Evolutionary conservation across 2,888 invertebrate genomes (phyloP), one percentile per base, ranked within the genome.

Genomic region (Dusona sp.): DNA sequence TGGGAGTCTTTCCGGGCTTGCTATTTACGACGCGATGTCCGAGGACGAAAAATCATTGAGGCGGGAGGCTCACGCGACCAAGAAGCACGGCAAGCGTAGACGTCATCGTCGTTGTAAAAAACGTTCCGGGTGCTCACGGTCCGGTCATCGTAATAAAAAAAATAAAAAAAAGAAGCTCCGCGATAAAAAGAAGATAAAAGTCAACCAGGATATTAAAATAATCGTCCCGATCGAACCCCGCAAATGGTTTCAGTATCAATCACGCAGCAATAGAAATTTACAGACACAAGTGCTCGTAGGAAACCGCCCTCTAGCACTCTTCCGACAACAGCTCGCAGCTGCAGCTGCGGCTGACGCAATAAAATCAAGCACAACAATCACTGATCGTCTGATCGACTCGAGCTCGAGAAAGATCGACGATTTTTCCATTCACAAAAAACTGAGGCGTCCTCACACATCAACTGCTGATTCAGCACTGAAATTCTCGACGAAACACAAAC

Each of bases 81-180:
- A 79, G 51, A 88, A 90, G 19, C 88, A 88, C 48, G 74, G 87
- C 65, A 91, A 84, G 54, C 87, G 86, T 67, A 90, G 90, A 51
- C 90, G 88, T 68, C 89, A 88, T 54, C 89, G 89, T 29, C 87
- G 87, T 9, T 91, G 90, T 48, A 89, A 74, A 75, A 88, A 84
- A 75, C 88, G 85, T 19, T 70, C 85, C 2, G 78, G 82, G 19
- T 90, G 90, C 67, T 70, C 65, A 11, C 88, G 86, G 1, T 45
- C 38, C 25, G 72, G 6, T 45, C 48, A 61, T 74, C 84, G 38
- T 25, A 51, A 65, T 9, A 38, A 22, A 16, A 82, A 74, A 1
- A 51, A 25, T 3, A 22, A 22, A 33, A 75, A 57, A 16, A 25
- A 22, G 9, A 45, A 73, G n/a, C 45, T 61, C 19, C 25, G 29